Evolutionary conservation across 2,113 vertebrate genomes (phyloP), one percentile per base, ranked within the genome.

Genomic region (Panthera leo): DNA sequence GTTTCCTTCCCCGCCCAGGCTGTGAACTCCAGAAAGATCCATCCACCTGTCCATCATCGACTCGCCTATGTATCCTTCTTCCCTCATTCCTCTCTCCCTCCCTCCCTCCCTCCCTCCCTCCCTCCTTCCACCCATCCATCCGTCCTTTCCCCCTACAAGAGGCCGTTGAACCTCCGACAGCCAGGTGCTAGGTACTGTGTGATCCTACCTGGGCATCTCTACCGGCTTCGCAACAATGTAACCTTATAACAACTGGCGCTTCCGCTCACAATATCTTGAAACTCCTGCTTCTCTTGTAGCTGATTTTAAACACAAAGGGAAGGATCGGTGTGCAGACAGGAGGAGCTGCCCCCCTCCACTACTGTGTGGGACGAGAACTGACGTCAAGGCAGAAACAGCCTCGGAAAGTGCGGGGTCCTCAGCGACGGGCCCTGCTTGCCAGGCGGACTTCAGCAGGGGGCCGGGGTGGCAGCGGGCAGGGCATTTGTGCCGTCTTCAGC

Each of bases 391-490:
- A 36, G 25, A 76, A 45, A 10, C 14, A 5, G 5, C 70, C 5
- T 1, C 11, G 0, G n/a, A 13, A 87, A 51, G 36, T 2, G 21
- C 73, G 0, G 5, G 39, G 82, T 15, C 29, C 91, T 16, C 18
- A 21, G 55, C 0, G 4, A 15, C 31, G 2, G 21, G 39, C 5
- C 31, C 0, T 29, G 1, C 0, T 16, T 0, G 0, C 68, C 36
- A 10, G 73, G 2, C 61, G 4, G 61, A 45, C 48, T 8, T 55
- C 71, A 25, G 71, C 25, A 12, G 21, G 36, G 63, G 4, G 63
- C 63, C 27, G 12, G 51, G 51, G 63, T 10, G 7, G 48, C 12
- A 12, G 10, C 51, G 11, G 3, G 34, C 16, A 39, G 3, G 2
- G 29, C 18, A 3, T 15, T 23, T 5, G 16, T 36, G 58, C 53